Base-by-base conservation (phyloP, 2,888 invertebrate species). In the Leucophora obtusa region DNA sequence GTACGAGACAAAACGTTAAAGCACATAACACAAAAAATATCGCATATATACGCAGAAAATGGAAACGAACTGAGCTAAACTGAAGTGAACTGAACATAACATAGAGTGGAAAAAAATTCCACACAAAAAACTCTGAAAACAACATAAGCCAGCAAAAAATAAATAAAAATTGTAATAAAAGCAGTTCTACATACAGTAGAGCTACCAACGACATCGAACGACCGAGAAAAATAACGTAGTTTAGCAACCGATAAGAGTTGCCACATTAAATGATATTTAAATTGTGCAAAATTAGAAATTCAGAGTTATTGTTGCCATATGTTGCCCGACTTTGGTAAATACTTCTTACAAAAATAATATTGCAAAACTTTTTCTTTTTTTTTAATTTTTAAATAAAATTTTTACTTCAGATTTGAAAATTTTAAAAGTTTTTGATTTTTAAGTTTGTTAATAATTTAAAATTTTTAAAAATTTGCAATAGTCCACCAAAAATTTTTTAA, bases 111-210 rank as follows among this genome's bases (percentile, higher is more conserved):
- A 70, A 75, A 47, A 72, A 50, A 77, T n/a, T n/a, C 43, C n/a
- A 47, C 43, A 76, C 68, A 60, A 60, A 60, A 59, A 77, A 74
- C 77, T 74, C 60, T 70, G 70, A 62, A 72, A 77, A 77, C 73
- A 77, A 77, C 81, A 70, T 81, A 81, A 81, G 77, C 73, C 81
- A 77, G 66, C 80, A 76, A 56, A 81, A 74, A 59, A 60, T 28
- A 28, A 69, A 69, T 7, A 56, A 51, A 70, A 69, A 72, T 65
- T 77, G 56, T 77, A 81, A 81, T 77, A 81, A 81, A 81, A 77
- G 70, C 81, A 81, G 73, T 60, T 81, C 73, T 69, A 76, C 71
- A 65, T 63, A 68, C 58, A 80, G 58, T 69, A 58, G 51, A 76
- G 54, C 72, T 72, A 60, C 63, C 71, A 79, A 68, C 79, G 83